Percentiles rank a stretch among this genome's conserved stretches.
phyloP scores from a whole-genome alignment of 2,113 vertebrate genomes.

The Himantopus leucocephalus region DNA sequence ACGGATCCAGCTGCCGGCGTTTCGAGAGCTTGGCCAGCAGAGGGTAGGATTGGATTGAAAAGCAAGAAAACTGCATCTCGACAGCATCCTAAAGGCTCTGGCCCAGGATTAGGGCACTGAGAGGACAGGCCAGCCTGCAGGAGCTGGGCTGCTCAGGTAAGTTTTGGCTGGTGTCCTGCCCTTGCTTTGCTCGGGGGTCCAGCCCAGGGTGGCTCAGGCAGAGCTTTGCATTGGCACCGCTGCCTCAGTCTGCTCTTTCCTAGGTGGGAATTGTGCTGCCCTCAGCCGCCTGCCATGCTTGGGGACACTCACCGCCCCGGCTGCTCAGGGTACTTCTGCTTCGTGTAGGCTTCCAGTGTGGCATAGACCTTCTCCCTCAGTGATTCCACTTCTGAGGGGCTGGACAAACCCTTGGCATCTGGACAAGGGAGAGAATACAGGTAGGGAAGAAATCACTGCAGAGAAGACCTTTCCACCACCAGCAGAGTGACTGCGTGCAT shows the following conservation, averaged over 20 bases:
- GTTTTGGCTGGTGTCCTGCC: neutral
- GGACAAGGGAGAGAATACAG: neutral
- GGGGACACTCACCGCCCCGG: slow-evolving; percentile 85
- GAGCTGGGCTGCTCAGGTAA: neutral
- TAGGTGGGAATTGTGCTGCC: neutral
- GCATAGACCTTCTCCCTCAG: slow-evolving; percentile 95
- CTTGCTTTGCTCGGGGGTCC: neutral
- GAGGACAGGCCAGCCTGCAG: neutral
- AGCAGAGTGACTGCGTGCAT: fast-evolving
- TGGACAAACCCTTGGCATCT: slow-evolving; percentile 96
- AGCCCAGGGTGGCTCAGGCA: neutral
- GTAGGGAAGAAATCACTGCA: neutral
- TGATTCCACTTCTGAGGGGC: slow-evolving; percentile 87
- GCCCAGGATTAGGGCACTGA: neutral
- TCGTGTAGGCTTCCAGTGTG: slow-evolving; percentile 93
- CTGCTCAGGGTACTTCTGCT: slow-evolving; percentile 95
- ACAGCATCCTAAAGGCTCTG: neutral
- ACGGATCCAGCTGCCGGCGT: neutral
- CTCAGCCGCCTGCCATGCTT: neutral
- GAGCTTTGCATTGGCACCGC: no score
- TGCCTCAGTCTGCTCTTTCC: neutral
- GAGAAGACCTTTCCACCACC: neutral
- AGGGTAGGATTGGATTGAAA: slow-evolving; percentile 47
- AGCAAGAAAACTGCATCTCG: neutral
- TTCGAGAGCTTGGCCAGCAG: slow-evolving; percentile 47